Percentiles rank a stretch among this genome's conserved stretches.
Evolutionary conservation across 2,797 vertebrate species (phyloP).

Genomic region (Vireo griseus): DNA sequence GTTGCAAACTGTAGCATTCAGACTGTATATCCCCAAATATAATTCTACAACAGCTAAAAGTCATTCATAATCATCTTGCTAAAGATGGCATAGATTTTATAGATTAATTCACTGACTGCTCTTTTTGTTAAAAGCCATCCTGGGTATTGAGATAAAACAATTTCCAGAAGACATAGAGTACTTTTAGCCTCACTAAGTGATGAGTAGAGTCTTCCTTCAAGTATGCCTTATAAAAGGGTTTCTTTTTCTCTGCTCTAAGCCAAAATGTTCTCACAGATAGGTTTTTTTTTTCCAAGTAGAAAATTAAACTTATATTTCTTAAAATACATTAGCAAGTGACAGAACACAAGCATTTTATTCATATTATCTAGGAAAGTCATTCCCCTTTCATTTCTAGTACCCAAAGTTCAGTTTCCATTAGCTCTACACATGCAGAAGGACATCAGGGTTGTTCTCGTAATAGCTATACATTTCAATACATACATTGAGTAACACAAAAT

Average conservation of each 20-base stretch:
- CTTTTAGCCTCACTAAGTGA: neutral
- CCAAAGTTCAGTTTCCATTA: neutral
- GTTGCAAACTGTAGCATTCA: neutral
- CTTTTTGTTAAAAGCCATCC: neutral
- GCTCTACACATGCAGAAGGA: neutral
- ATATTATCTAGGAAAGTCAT: neutral
- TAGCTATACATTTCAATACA: neutral
- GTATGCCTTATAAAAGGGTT: neutral
- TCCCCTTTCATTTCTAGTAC: neutral
- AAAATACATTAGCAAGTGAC: neutral
- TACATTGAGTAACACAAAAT: neutral
- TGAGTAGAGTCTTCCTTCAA: neutral
- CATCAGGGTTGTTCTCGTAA: neutral
- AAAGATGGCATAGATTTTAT: neutral
- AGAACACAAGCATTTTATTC: neutral
- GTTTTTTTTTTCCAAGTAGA: neutral
- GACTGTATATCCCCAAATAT: neutral
- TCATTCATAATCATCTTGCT: neutral
- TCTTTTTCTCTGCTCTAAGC: neutral
- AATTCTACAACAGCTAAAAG: neutral
- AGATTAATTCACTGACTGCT: neutral
- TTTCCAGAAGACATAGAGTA: neutral
- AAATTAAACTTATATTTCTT: neutral
- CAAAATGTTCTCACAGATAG: neutral
- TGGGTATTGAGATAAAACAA: neutral